These are phyloP conservation scores for Cryptus armator DNA, from an alignment of 2,888 invertebrate genomes.

Conservation along the genomic window DNA sequence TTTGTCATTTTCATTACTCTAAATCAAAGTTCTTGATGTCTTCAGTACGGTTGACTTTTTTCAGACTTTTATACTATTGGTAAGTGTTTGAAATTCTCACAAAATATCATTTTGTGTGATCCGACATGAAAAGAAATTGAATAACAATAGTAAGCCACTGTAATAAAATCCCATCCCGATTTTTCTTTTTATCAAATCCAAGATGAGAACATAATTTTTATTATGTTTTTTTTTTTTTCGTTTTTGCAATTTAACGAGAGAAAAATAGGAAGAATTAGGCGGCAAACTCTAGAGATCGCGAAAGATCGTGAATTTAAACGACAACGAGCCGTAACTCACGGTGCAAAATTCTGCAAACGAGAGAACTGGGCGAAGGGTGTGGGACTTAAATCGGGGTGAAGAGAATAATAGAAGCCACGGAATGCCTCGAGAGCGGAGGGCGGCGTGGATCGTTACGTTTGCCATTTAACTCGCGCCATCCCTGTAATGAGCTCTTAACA, in stretches of 20 bases:
- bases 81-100: no score
- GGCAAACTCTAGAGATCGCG: conserved; percentile 6
- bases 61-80: no score
- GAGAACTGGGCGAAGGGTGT: conserved; percentile 17
- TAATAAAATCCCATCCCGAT: no score
- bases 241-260: not conserved
- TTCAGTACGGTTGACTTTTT: no score
- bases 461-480: conserved; percentile 75
- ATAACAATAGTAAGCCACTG: no score
- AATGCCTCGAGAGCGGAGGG: conserved; percentile 41
- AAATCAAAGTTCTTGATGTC: no score
- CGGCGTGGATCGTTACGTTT: conserved; percentile 74
- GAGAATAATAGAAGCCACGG: conserved; percentile 33
- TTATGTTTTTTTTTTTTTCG: conserved; percentile 3
- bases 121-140: no score
- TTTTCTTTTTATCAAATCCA: no score
- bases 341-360: conserved; percentile 39
- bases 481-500: conserved; percentile 75
- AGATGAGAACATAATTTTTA: not conserved
- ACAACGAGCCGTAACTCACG: conserved; percentile 32
- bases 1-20: no score
- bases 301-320: conserved; percentile 16
- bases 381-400: conserved; percentile 14
- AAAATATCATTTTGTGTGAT: no score
- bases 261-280: not conserved